Evolutionary conservation across 2,888 invertebrate genomes (phyloP).

Genomic region (Xiphydria camelus): DNA sequence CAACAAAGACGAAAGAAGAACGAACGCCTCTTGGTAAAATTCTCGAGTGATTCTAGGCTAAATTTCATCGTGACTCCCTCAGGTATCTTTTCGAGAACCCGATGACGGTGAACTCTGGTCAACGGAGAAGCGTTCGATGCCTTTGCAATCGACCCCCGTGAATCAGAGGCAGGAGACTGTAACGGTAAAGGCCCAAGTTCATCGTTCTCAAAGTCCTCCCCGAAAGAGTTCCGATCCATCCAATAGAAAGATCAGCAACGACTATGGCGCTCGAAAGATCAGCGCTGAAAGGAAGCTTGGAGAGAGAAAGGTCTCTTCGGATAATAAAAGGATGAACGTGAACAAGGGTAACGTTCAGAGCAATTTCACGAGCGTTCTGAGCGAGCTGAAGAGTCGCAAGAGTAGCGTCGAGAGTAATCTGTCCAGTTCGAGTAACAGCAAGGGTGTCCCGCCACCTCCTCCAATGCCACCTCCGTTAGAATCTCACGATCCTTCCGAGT

Average conservation of each 20-base stretch:
- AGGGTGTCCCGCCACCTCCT: conserved; percentile 73
- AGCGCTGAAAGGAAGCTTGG: conserved; percentile 43
- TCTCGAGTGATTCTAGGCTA: too few relatives aligned
- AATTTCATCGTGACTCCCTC: not conserved
- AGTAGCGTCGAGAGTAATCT: conserved; percentile 55
- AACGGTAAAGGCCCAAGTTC: conserved; percentile 56
- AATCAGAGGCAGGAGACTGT: conserved; percentile 48
- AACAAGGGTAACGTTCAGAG: conserved; percentile 53
- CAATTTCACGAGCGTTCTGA: conserved; percentile 60
- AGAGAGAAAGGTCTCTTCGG: conserved; percentile 35
- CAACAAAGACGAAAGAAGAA: too few relatives aligned
- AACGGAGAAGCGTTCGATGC: conserved; percentile 44
- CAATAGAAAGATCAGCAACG: conserved; percentile 44
- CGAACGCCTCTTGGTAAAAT: too few relatives aligned
- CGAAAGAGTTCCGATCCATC: conserved; percentile 41
- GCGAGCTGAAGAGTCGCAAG: conserved; percentile 59
- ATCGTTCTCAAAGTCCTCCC: conserved; percentile 55
- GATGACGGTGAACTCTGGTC: conserved; percentile 55
- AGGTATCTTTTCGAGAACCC: conserved; percentile 55
- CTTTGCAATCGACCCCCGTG: conserved; percentile 33
- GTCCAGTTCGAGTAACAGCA: conserved; percentile 36
- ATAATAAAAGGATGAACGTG: conserved; percentile 29
- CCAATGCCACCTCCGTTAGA: conserved; percentile 88
- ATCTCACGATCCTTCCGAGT: conserved; percentile 78
- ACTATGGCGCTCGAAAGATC: conserved; percentile 44